Evolutionary conservation across 2,888 invertebrate species (phyloP).

Genomic region (Notocelia uddmanniana): DNA sequence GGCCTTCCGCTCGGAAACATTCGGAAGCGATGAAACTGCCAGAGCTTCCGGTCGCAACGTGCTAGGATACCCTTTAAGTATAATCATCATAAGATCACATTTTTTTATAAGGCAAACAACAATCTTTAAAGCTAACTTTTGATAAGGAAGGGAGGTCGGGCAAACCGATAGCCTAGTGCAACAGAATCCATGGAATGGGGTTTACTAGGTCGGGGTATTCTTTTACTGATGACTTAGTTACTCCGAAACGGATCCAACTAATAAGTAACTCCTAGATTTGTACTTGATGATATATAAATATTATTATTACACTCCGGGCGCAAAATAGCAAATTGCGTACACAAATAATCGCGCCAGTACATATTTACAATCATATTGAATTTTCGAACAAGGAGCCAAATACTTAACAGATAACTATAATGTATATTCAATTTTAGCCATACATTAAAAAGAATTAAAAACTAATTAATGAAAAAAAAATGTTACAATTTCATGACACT

Average conservation of each 20-base stretch:
- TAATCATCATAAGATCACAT: constrained; percentile 85
- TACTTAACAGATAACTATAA: constrained; percentile 63
- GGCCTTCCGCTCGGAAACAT: constrained; percentile 56
- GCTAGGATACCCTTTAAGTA: constrained; percentile 76
- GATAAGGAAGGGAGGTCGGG: constrained; percentile 65
- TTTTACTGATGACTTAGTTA: constrained; percentile 63
- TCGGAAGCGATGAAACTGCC: neutral
- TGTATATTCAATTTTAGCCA: constrained; percentile 64
- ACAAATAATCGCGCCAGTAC: constrained; percentile 45
- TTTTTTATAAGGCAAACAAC: constrained; percentile 85
- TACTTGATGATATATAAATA: constrained; percentile 76
- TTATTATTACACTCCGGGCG: constrained; percentile 72
- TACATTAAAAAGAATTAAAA: constrained; percentile 75
- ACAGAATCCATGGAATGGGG: constrained; percentile 65
- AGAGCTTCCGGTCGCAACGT: constrained; percentile 61
- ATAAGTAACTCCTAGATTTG: constrained; percentile 77
- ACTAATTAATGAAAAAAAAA: constrained; percentile 75
- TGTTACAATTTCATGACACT: constrained; percentile 75
- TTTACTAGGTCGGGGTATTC: constrained; percentile 66
- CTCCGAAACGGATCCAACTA: constrained; percentile 58
- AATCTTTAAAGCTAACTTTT: constrained; percentile 85
- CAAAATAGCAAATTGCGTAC: constrained; percentile 64
- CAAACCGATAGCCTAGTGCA: constrained; percentile 62
- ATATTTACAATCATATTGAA: constrained; percentile 66
- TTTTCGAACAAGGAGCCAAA: constrained; percentile 59